Conservation (phyloP, 2,113 vertebrate genomes). For the Anthoscopus minutus region DNA sequence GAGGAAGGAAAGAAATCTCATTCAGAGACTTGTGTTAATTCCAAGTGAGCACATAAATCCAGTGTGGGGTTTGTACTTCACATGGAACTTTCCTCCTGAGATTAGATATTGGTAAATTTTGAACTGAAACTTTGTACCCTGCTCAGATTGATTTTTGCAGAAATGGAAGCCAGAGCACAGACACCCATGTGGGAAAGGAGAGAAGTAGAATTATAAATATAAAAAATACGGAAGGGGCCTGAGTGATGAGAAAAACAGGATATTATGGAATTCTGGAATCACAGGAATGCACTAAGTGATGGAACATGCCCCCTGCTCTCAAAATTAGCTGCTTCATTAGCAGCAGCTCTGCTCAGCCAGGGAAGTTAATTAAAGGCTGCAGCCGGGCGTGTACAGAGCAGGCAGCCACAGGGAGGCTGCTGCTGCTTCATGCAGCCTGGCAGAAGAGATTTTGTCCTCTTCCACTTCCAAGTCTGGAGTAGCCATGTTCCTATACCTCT, state of each 20-base stretch:
- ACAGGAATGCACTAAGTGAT: conserved; percentile 1
- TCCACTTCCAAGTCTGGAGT: not conserved
- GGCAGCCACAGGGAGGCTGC: not conserved
- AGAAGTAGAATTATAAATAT: not conserved
- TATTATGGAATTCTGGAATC: not conserved
- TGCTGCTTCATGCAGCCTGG: not conserved
- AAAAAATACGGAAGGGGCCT: not conserved
- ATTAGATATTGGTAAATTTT: conserved; percentile 31
- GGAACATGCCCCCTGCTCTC: conserved; percentile 44
- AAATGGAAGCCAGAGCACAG: not conserved
- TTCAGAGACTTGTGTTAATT: conserved; percentile 34
- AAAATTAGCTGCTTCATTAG: conserved; percentile 58
- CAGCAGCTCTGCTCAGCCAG: conserved; percentile 35
- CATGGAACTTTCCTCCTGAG: not conserved
- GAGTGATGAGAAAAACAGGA: not conserved
- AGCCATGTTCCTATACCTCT: not conserved
- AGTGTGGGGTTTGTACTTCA: conserved; percentile 21
- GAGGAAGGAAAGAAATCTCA: conserved; percentile 18
- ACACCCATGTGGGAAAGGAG: not conserved
- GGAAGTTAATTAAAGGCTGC: conserved; percentile 65
- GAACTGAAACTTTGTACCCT: not conserved
- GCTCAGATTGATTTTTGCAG: conserved; percentile 15
- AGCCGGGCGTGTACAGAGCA: not conserved
- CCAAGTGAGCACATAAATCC: conserved; percentile 24
- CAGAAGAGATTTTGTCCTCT: not conserved